These are phyloP conservation scores for Sanderia malayensis DNA, from an alignment of 30 jellyfish, hydroid and myxozoan genomes.

Conservation along the genomic window DNA sequence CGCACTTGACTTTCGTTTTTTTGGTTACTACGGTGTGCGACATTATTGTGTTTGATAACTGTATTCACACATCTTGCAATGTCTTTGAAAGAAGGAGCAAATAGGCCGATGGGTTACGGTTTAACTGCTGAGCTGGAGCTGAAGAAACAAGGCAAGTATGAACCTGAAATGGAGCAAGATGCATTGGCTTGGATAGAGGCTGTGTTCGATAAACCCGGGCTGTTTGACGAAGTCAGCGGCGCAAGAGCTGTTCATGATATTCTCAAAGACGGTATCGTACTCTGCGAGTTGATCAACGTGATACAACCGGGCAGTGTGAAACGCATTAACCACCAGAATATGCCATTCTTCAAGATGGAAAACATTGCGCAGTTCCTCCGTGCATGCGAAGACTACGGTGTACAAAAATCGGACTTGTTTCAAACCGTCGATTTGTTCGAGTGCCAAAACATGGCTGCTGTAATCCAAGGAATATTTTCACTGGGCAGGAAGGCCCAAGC, in stretches of 20 bases:
- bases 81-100: conserved; percentile 71
- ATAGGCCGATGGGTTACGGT: conserved; percentile 89
- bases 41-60: no score
- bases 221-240: conserved; percentile 64
- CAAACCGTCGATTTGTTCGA: conserved; percentile 98
- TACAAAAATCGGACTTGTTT: conserved; percentile 59
- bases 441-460: conserved; percentile 80
- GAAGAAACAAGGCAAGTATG: conserved; percentile 66
- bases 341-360: conserved; percentile 96
- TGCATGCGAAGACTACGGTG: conserved; percentile 74
- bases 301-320: conserved; percentile 78
- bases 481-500: conserved; percentile 86
- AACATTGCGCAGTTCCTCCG: conserved; percentile 82
- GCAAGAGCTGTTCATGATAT: conserved; percentile 49
- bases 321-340: conserved; percentile 73
- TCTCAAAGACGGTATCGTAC: conserved; percentile 79
- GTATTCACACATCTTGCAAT: no score
- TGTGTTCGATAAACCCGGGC: conserved; percentile 67
- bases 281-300: conserved; percentile 64
- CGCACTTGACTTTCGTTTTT: no score
- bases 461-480: conserved; percentile 78
- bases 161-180: conserved; percentile 65
- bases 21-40: no score
- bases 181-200: conserved; percentile 97
- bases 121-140: conserved; percentile 75